These are phyloP conservation scores for Enteromius paludinosus DNA, from an alignment of 2,797 vertebrate species.

Conservation along the genomic window DNA sequence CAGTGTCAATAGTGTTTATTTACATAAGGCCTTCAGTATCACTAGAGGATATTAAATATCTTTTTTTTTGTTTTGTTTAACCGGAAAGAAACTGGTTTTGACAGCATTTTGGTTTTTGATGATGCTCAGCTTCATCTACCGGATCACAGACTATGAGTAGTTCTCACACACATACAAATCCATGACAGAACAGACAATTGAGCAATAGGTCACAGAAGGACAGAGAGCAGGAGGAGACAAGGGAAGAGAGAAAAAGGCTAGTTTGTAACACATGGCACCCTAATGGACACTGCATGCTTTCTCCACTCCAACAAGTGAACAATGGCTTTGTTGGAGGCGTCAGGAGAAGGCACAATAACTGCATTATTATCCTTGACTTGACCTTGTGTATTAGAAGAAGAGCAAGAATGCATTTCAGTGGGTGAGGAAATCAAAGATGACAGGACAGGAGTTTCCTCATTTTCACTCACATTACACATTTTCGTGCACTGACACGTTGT, in stretches of 20 bases:
- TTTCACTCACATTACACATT: not conserved
- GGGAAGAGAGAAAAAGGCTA: conserved; percentile 1
- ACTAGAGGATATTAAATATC: not conserved
- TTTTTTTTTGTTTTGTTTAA: not conserved
- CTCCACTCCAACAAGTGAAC: conserved; percentile 37
- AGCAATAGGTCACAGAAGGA: conserved; percentile 18
- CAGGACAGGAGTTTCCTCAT: not conserved
- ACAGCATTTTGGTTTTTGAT: not conserved
- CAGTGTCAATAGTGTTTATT: not conserved
- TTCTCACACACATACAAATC: not conserved
- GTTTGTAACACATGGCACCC: conserved; percentile 4
- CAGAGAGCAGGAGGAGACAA: conserved; percentile 25
- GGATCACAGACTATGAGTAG: not conserved
- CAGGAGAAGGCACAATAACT: conserved; percentile 42
- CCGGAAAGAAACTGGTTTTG: not conserved
- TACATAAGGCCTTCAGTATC: not conserved
- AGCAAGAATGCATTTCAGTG: conserved; percentile 36
- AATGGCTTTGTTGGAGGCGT: conserved; percentile 50
- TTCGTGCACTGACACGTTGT: not conserved
- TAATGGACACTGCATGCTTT: conserved; percentile 41
- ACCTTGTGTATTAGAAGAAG: conserved; percentile 29
- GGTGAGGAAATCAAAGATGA: not conserved
- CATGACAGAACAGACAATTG: not conserved
- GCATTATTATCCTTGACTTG: conserved; percentile 27
- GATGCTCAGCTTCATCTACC: not conserved